phyloP scores from a whole-genome alignment of 1,140 invertebrate genomes.

The Neodiprion fabricii region DNA sequence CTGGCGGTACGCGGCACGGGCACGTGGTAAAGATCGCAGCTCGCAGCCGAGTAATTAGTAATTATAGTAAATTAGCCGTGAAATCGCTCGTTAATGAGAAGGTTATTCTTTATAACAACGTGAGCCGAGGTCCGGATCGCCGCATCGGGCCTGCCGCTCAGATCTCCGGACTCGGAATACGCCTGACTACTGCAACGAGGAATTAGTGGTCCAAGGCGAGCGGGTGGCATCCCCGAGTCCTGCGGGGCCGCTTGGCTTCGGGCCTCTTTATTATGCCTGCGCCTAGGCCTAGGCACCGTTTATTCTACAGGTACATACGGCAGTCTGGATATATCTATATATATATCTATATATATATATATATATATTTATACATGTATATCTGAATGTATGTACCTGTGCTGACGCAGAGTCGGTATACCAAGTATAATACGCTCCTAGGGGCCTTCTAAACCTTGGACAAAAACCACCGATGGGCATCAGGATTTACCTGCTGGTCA shows the following conservation, averaged over 20 bases:
- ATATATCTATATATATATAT: too few species aligned
- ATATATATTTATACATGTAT: too few species aligned
- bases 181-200: not conserved
- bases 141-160: not conserved
- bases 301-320: too few species aligned
- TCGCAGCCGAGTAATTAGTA: conserved; percentile 13
- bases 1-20: not conserved
- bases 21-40: conserved; percentile 4
- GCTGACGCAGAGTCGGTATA: too few species aligned
- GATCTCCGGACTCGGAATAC: not conserved
- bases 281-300: not conserved
- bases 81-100: conserved; percentile 29
- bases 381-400: too few species aligned
- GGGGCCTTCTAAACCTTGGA: too few species aligned
- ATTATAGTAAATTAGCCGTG: conserved; percentile 30
- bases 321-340: too few species aligned
- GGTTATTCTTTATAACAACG: conserved; percentile 12
- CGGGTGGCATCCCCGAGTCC: not conserved
- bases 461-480: too few species aligned
- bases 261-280: not conserved
- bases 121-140: not conserved
- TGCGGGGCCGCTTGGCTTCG: not conserved
- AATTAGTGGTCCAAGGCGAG: conserved; percentile 4
- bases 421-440: too few species aligned
- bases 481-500: too few species aligned